Base-by-base conservation (phyloP, 2,888 invertebrate species). In the Noctuana brunneofusca region DNA sequence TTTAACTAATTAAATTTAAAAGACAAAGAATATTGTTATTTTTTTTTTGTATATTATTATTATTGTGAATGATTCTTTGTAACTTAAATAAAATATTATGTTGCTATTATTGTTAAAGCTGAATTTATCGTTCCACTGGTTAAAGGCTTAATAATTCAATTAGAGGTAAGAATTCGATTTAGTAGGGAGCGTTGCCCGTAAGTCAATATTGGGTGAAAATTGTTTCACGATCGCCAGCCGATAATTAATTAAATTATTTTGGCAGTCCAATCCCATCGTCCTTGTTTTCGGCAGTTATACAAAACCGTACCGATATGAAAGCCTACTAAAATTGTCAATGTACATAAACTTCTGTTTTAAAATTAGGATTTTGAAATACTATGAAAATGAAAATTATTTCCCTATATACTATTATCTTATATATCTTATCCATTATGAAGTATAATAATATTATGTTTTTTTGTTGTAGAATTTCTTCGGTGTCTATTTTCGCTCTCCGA, bases 241-340 rank as follows among this genome's bases (percentile, higher is more conserved):
- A 80, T 84, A 83, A 84, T 81, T 83, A 76, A 81, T 81, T 83
- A 76, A 81, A 86, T 87, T 86, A 84, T 77, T 77, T 75, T 11
- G 41, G 54, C 14, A 54, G 32, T 38, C 41, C 1, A 14, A 24
- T 14, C 14, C 9, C 24, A 41, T 14, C 41, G 49, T 24, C 63
- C 54, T 59, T 59, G 62, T 65, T 64, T 58, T 48, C 58, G 62
- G 9, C 22, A 1, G 24, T 22, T 27, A 27, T 1, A 14, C 14
- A 14, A 14, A 22, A 48, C 12, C 8, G 48, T 2, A 20, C 48
- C 35, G 1, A 14, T 32, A 12, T 32, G 12, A 11, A 32, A 32
- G 12, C 32, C 11, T 0, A 32, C 9, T n/a, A 14, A 38, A 38
- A 38, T 38, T 38, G 14, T 14, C 35, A 14, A 38, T 32, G n/a